Evolutionary conservation across 1,140 invertebrate species (phyloP).

Genomic region (Coenobita brevimanus): DNA sequence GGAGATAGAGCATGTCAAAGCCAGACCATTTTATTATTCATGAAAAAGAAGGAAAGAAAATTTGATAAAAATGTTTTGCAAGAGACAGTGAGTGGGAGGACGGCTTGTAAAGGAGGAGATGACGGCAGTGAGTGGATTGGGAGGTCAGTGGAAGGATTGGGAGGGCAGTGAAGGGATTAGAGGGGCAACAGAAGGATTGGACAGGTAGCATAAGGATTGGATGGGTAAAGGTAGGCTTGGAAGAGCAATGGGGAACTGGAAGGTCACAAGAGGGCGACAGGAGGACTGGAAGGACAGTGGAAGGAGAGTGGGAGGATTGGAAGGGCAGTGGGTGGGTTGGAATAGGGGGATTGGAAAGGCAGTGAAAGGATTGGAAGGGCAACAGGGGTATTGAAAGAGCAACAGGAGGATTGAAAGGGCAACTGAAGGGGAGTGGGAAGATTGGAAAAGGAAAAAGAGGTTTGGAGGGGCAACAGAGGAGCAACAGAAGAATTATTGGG

Average conservation of each 20-base stretch:
- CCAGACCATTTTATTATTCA: too few species aligned
- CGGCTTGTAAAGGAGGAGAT: not conserved
- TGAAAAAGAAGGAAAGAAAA: not conserved
- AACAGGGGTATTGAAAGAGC: conserved; percentile 12
- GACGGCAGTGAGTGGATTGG: not conserved
- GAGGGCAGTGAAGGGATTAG: not conserved
- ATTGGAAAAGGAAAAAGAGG: conserved; percentile 4
- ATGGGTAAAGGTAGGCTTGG: not conserved
- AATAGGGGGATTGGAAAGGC: not conserved
- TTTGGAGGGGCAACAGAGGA: not conserved
- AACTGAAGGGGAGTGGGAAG: conserved; percentile 20
- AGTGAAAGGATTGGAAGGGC: not conserved
- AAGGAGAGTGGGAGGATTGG: conserved; percentile 15
- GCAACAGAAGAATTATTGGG: too few species aligned
- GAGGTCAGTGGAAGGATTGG: not conserved
- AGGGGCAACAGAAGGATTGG: not conserved
- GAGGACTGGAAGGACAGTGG: not conserved
- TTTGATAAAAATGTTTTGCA: not conserved
- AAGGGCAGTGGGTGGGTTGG: not conserved
- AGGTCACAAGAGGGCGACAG: not conserved
- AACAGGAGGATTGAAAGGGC: not conserved
- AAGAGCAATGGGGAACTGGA: conserved; percentile 5
- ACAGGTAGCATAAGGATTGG: not conserved
- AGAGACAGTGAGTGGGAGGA: not conserved
- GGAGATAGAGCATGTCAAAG: not conserved